phyloP scores from a whole-genome alignment of 2,888 invertebrate genomes.

The Alviniconcha strummeri region DNA sequence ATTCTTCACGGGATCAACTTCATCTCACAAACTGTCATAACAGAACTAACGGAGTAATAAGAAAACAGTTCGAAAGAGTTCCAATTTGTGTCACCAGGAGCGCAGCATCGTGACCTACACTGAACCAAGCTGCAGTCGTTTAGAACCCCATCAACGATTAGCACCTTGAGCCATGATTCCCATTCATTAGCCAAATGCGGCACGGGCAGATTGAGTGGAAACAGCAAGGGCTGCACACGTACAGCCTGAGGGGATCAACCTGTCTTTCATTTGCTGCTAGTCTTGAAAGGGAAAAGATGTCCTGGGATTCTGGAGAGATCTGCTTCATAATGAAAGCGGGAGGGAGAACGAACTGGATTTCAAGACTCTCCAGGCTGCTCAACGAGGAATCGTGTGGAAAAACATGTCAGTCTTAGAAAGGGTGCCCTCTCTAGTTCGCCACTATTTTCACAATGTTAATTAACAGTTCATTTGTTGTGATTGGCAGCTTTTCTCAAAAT shows the following conservation, averaged over 20 bases:
- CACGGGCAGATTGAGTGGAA: background rate
- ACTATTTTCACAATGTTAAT: background rate
- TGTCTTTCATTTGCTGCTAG: background rate
- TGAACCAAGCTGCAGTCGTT: background rate
- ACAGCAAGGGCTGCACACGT: background rate
- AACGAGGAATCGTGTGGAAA: background rate
- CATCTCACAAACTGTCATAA: no score
- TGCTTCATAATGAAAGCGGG: background rate
- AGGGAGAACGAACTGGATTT: background rate
- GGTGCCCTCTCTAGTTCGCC: background rate
- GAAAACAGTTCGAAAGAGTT: no score
- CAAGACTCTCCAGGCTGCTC: background rate
- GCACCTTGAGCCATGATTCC: conserved; percentile 3
- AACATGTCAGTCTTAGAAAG: background rate
- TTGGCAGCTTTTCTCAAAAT: no score
- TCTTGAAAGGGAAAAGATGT: conserved; percentile 12
- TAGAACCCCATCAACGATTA: conserved; percentile 10
- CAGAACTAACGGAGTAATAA: no score
- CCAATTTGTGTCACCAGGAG: background rate
- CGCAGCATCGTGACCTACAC: background rate
- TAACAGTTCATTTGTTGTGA: background rate
- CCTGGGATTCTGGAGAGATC: background rate
- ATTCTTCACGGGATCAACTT: no score
- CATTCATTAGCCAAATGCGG: conserved; percentile 3
- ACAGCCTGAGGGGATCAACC: background rate